Base-by-base conservation (phyloP, 2,888 invertebrate species). In the Leptothorax acervorum region DNA sequence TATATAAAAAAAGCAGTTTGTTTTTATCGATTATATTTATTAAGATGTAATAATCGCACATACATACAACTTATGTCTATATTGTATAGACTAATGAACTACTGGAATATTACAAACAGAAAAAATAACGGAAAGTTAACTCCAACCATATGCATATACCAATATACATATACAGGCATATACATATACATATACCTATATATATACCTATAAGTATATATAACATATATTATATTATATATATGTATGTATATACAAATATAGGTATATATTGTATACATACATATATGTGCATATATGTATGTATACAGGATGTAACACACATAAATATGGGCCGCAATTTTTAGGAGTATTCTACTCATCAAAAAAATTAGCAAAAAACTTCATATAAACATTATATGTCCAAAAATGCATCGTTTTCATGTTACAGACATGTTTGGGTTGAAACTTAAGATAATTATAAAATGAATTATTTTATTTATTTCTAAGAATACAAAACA, bases 61-160 rank as follows among this genome's bases (percentile, higher is more conserved):
- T 93, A 92, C 93, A 90, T 92, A 93, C 93, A 93, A 92, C 90
- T 93, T 92, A 92, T 71, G 70, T 66, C 90, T 92, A 93, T 39
- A 35, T 66, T 82, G 83, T 76, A 18, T 84, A 84, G 62, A 68
- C 82, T 85, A 84, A 51, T 68, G 73, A 86, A 53, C 83, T 83
- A 73, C 60, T 62, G 79, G 51, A 65, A 85, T 86, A 82, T 75
- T 84, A 51, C 28, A 73, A 65, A 66, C 6, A 63, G 12, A 23
- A 45, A 28, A 82, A n/a, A 42, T 15, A 82, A 78, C n/a, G 76
- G 55, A 35, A 78, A 62, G 23, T 76, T 70, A 86, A 86, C 81
- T 86, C 71, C 86, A 88, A 86, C 86, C 84, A 76, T 85, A 62
- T 83, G 63, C 62, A 18, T 82, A 60, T 18, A 35, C 8, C 62